Conservation (phyloP, 2,113 vertebrate genomes). For the Microcebus lehilahytsara region DNA sequence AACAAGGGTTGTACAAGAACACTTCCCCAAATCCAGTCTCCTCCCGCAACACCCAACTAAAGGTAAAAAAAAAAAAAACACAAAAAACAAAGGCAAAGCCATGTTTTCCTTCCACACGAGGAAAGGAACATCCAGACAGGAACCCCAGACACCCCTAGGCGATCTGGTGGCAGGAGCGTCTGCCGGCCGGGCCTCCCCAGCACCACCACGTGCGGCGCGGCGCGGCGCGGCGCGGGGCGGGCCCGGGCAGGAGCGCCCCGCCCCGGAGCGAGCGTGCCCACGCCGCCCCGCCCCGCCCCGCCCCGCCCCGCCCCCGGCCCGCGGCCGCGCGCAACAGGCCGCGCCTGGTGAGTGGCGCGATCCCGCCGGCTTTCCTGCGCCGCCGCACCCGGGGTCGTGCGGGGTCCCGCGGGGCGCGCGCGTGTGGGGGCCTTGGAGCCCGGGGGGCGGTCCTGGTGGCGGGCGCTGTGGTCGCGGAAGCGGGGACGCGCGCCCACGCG, state of each 20-base stretch:
- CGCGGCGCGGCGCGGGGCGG: fast-evolving
- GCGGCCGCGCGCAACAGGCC: not conserved
- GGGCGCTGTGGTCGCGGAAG: not conserved
- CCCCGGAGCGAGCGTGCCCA: not conserved
- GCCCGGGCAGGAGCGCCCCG: fast-evolving
- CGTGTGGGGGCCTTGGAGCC: fast-evolving
- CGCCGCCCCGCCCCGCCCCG: not conserved
- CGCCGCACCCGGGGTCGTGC: fast-evolving
- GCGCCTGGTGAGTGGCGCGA: not conserved
- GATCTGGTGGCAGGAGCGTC: fast-evolving
- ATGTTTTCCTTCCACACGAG: not conserved
- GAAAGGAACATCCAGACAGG: fast-evolving
- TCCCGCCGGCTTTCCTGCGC: fast-evolving
- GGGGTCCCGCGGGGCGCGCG: fast-evolving
- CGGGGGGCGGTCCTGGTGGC: not conserved
- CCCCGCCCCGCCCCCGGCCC: not conserved
- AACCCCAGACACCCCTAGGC: fast-evolving
- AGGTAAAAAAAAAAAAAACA: no score
- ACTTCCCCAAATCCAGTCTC: not conserved
- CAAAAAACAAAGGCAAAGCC: not conserved
- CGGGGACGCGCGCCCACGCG: not conserved
- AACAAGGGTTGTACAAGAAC: not conserved
- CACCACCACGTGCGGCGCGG: fast-evolving
- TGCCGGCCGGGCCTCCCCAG: fast-evolving
- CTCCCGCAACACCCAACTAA: not conserved